Conservation (phyloP, 2,888 invertebrate genomes). For the Rotaria macrura region DNA sequence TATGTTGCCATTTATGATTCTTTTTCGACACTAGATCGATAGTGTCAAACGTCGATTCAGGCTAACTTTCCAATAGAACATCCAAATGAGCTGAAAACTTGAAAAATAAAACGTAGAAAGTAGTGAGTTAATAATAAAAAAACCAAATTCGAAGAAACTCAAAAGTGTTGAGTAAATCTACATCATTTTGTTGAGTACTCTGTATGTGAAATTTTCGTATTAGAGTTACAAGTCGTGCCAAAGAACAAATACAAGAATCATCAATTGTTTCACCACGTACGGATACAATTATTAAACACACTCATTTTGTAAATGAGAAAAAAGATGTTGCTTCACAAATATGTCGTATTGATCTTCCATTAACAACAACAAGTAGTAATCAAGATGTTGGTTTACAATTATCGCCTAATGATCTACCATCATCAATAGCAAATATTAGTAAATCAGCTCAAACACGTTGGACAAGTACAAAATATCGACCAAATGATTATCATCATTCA, state of each 20-base stretch:
- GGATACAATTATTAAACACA: constrained; percentile 4
- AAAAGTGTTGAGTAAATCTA: too few relatives aligned
- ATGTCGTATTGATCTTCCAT: background rate
- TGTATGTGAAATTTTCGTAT: too few relatives aligned
- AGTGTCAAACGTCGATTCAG: too few relatives aligned
- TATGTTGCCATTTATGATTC: too few relatives aligned
- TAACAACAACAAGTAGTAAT: background rate
- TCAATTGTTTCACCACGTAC: background rate
- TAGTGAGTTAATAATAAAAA: too few relatives aligned
- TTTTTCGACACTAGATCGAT: too few relatives aligned
- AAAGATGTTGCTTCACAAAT: constrained; percentile 6
- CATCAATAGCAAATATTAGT: background rate
- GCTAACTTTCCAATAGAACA: too few relatives aligned
- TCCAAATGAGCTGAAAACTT: too few relatives aligned
- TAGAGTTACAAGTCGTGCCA: background rate
- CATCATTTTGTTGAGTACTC: too few relatives aligned
- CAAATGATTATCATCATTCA: background rate
- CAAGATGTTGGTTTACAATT: constrained; percentile 17
- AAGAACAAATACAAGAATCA: background rate
- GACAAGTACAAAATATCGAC: background rate
- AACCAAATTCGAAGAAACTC: too few relatives aligned
- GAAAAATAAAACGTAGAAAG: too few relatives aligned
- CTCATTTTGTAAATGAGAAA: constrained; percentile 10
- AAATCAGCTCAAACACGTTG: constrained; percentile 10
- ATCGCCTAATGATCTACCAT: background rate